Evolutionary conservation across 1,140 invertebrate genomes (phyloP).

Genomic region (Macrotrachela quadricornifera): DNA sequence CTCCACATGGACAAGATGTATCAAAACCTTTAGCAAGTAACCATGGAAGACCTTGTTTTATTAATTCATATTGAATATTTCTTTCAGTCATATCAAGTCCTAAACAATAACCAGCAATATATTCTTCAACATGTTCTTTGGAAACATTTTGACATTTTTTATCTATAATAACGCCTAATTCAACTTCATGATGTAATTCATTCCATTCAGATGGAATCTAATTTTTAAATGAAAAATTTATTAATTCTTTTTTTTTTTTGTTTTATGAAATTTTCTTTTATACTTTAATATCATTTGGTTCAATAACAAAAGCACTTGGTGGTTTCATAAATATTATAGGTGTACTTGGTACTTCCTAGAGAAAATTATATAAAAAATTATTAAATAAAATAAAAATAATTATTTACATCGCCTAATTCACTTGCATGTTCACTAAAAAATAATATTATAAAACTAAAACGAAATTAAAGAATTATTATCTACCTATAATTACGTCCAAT

Average conservation of each 20-base stretch:
- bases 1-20: conserved; percentile 51
- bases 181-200: conserved; percentile 53
- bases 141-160: conserved; percentile 36
- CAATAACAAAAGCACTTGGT: too few relatives aligned
- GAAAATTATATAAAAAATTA: too few relatives aligned
- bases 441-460: not conserved
- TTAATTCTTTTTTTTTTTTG: too few relatives aligned
- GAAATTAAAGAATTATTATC: not conserved
- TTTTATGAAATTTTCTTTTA: too few relatives aligned
- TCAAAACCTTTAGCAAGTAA: conserved; percentile 56
- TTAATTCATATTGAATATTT: conserved; percentile 38
- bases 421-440: conserved; percentile 5
- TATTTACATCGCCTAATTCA: conserved; percentile 2
- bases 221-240: not conserved
- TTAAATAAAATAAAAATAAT: too few relatives aligned
- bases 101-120: conserved; percentile 49
- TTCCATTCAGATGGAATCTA: conserved; percentile 35
- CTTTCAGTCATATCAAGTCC: conserved; percentile 53
- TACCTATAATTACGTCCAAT: conserved; percentile 7
- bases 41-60: conserved; percentile 48
- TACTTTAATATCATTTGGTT: too few relatives aligned
- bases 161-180: conserved; percentile 52
- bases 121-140: conserved; percentile 27
- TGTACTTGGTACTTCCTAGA: not conserved
- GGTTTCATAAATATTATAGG: not conserved